Conservation (phyloP, 2,113 vertebrate species). For the Urocitellus parryii region DNA sequence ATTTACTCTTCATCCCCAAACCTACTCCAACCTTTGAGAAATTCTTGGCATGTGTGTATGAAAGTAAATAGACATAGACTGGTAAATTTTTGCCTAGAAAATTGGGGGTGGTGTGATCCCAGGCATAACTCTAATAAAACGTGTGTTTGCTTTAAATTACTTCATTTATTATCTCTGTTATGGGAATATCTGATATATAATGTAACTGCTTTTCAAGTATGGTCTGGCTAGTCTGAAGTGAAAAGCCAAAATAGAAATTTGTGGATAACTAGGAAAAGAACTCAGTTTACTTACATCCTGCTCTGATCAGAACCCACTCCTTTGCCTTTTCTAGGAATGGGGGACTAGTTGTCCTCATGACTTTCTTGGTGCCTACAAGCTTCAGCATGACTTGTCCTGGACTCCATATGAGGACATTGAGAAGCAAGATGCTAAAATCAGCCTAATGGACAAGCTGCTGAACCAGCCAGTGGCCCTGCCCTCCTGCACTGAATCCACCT, state of each 20-base stretch:
- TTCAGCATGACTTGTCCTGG: constrained; percentile 98
- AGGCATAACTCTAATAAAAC: neutral
- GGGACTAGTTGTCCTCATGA: constrained; percentile 92
- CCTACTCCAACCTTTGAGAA: neutral
- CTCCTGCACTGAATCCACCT: constrained; percentile 85
- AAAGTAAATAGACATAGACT: neutral
- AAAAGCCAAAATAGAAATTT: constrained; percentile 42
- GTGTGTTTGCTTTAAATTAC: neutral
- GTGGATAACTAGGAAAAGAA: neutral
- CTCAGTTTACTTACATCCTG: neutral
- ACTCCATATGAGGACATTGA: constrained; percentile 91
- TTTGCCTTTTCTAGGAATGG: constrained; percentile 93
- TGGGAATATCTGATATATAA: neutral
- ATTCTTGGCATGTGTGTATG: neutral
- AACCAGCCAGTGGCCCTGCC: constrained; percentile 90
- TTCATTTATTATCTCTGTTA: constrained; percentile 14
- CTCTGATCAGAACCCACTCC: constrained; percentile 40
- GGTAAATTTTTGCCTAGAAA: constrained; percentile 35
- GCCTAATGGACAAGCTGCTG: constrained; percentile 92
- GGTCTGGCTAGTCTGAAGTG: constrained; percentile 18
- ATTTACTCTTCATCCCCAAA: neutral
- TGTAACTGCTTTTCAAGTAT: neutral
- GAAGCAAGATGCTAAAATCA: constrained; percentile 91
- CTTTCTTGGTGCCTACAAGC: constrained; percentile 95
- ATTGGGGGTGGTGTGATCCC: neutral